Evolutionary conservation across 1,140 invertebrate genomes (phyloP).

Genomic region (Schmidtea mediterranea): DNA sequence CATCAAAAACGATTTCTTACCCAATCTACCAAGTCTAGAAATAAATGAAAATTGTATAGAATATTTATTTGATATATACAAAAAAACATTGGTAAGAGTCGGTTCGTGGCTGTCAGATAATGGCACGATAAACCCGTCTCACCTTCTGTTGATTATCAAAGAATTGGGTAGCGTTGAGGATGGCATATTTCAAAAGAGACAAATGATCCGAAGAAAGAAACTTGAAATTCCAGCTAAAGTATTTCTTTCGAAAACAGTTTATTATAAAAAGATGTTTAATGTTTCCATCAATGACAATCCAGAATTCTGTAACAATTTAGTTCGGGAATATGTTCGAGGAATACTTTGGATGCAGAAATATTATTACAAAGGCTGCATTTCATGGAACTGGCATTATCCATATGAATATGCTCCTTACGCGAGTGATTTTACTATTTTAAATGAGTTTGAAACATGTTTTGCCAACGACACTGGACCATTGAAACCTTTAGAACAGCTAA

Average conservation of each 20-base stretch:
- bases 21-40: slow-evolving; percentile 86
- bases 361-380: slow-evolving; percentile 52
- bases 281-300: slow-evolving; percentile 27
- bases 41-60: slow-evolving; percentile 87
- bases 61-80: slow-evolving; percentile 67
- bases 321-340: slow-evolving; percentile 68
- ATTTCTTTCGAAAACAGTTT: no score
- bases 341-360: slow-evolving; percentile 89
- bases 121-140: slow-evolving; percentile 61
- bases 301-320: slow-evolving; percentile 17
- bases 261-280: slow-evolving; percentile 81
- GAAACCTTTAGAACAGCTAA: slow-evolving; percentile 66
- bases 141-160: slow-evolving; percentile 69
- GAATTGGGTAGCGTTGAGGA: slow-evolving; percentile 67
- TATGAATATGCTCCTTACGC: no score
- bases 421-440: no score
- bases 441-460: no score
- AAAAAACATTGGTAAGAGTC: slow-evolving; percentile 42
- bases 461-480: slow-evolving; percentile 37
- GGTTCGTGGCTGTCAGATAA: slow-evolving; percentile 78
- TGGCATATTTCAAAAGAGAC: slow-evolving; percentile 69
- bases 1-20: slow-evolving; percentile 95
- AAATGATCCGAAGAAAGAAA: slow-evolving; percentile 32
- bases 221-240: slow-evolving; percentile 19
- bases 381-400: no score